Evolutionary conservation across 1,140 invertebrate species (phyloP).

Genomic region (Thrips palmi): DNA sequence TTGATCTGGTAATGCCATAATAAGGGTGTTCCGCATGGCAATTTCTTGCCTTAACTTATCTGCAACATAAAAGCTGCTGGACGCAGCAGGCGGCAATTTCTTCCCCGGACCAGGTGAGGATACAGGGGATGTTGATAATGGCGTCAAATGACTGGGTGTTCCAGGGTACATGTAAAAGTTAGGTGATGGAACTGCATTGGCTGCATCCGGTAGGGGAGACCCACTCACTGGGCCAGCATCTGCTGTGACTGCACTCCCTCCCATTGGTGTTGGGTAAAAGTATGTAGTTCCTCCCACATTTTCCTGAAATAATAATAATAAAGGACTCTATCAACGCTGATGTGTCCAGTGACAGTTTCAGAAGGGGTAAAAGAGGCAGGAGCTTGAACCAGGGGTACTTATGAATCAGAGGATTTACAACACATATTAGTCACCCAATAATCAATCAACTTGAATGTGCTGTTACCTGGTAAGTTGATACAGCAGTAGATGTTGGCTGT

Average conservation of each 20-base stretch:
- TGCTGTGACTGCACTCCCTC: slow-evolving; percentile 22
- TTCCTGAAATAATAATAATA: slow-evolving; percentile 39
- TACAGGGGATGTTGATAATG: slow-evolving; percentile 15
- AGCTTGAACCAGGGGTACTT: not conserved
- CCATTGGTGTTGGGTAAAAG: slow-evolving; percentile 46
- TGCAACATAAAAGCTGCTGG: slow-evolving; percentile 44
- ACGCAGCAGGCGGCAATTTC: too few species aligned
- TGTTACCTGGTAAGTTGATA: slow-evolving; percentile 16
- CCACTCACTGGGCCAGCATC: slow-evolving; percentile 18
- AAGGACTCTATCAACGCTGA: not conserved
- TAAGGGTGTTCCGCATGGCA: slow-evolving; percentile 53
- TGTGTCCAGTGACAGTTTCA: too few species aligned
- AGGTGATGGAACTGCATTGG: slow-evolving; percentile 19
- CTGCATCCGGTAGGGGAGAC: slow-evolving; percentile 12
- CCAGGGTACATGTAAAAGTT: slow-evolving; percentile 42
- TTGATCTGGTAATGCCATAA: slow-evolving; percentile 47
- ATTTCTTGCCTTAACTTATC: slow-evolving; percentile 59
- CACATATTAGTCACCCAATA: not conserved
- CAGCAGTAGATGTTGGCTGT: slow-evolving; percentile 8
- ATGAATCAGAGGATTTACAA: slow-evolving; percentile 1
- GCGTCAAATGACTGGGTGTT: slow-evolving; percentile 38
- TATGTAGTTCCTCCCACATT: slow-evolving; percentile 89
- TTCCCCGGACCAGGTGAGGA: too few species aligned
- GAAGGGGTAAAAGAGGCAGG: not conserved
- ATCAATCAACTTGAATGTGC: not conserved